phyloP scores from a whole-genome alignment of 2,113 vertebrate genomes.

The Anser cygnoides region DNA sequence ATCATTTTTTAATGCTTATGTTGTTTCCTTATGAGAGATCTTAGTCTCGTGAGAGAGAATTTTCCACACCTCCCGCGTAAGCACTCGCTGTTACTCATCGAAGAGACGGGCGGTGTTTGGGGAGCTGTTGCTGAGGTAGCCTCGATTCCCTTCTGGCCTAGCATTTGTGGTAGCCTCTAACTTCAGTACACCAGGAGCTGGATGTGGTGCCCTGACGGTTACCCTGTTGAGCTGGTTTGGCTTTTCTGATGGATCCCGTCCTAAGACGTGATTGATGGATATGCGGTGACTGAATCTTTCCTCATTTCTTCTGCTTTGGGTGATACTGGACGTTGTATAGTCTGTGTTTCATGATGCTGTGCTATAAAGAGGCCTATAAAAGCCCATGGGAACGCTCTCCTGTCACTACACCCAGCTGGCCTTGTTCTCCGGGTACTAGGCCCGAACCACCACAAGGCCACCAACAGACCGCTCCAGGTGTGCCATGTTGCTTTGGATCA shows the following conservation, averaged over 20 bases:
- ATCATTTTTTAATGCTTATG: not conserved
- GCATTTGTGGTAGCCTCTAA: not conserved
- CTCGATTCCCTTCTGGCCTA: not conserved
- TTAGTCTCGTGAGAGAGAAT: not conserved
- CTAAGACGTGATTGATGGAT: not conserved
- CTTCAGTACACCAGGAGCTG: not conserved
- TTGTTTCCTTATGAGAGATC: not conserved
- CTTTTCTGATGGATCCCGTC: not conserved
- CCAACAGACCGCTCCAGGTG: not conserved
- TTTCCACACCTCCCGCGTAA: not conserved
- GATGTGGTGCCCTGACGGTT: not conserved
- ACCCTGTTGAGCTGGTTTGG: not conserved
- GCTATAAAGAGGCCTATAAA: not conserved
- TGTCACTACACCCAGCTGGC: not conserved
- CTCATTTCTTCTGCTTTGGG: fast-evolving
- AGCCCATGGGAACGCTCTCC: not conserved
- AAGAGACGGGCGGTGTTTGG: not conserved
- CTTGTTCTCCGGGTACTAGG: not conserved
- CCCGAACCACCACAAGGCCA: not conserved
- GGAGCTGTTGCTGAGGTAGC: not conserved
- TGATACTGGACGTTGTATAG: fast-evolving
- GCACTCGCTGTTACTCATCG: not conserved
- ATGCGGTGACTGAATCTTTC: not conserved
- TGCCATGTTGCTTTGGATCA: not conserved
- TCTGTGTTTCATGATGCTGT: not conserved